These are phyloP conservation scores for Notarius quadriscutis DNA, from an alignment of 2,113 vertebrate species.

Conservation along the genomic window DNA sequence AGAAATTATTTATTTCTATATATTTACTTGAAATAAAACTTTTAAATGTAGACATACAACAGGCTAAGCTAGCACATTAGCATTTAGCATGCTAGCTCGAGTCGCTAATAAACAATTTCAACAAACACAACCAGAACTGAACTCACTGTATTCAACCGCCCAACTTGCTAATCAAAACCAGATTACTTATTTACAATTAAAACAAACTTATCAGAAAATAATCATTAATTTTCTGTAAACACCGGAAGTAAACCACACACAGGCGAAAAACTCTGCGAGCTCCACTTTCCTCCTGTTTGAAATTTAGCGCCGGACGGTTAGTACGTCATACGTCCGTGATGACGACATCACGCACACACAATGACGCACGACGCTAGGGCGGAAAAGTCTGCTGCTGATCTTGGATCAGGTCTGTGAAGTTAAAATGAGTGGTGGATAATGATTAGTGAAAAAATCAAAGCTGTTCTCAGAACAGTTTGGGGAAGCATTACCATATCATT, in stretches of 20 bases:
- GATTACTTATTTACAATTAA: background rate
- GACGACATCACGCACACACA: conserved; percentile 52
- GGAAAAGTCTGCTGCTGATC: background rate
- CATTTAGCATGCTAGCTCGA: background rate
- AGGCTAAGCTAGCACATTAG: background rate
- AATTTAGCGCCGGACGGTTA: conserved; percentile 78
- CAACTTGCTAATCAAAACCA: background rate
- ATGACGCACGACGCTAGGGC: background rate
- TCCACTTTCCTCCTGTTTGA: conserved; percentile 63
- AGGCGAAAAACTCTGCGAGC: too few species aligned
- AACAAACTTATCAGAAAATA: background rate
- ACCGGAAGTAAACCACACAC: background rate
- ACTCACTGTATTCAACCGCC: background rate
- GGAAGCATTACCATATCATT: background rate
- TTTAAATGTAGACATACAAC: background rate
- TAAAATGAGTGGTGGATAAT: background rate
- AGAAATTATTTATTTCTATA: background rate
- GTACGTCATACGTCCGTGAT: conserved; percentile 31
- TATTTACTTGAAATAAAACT: background rate
- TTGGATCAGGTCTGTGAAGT: background rate
- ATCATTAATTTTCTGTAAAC: background rate
- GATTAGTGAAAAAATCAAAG: background rate
- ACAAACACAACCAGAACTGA: background rate
- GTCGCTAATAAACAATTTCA: background rate
- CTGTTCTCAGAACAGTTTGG: conserved; percentile 6